A percentile compares a stretch with the other conserved stretches of the same genome.
phyloP scores from a whole-genome alignment of 2,888 invertebrate genomes.

The Leptinotarsa haldemani region DNA sequence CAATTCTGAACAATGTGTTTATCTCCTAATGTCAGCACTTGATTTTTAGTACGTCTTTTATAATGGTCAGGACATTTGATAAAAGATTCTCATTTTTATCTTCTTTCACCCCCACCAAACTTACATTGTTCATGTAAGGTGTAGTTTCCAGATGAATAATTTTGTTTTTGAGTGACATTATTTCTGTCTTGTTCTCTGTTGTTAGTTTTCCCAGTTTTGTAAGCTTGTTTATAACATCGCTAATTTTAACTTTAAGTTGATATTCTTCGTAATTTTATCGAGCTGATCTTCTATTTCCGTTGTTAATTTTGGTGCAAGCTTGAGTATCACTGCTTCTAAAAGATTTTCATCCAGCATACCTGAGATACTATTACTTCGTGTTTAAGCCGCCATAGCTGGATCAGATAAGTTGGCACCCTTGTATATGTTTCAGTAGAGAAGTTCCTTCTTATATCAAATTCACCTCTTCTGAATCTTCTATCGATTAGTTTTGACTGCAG shows the following conservation, averaged over 20 bases:
- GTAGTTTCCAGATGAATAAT: neutral
- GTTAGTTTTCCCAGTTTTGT: neutral
- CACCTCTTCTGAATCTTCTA: neutral
- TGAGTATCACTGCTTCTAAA: slow-evolving; percentile 1
- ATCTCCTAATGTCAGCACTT: no score
- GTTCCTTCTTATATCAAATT: neutral
- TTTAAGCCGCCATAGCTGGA: neutral
- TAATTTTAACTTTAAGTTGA: slow-evolving; percentile 10
- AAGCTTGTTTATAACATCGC: slow-evolving; percentile 5
- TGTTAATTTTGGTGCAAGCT: slow-evolving; percentile 4
- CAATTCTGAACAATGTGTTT: no score
- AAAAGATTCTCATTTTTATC: neutral
- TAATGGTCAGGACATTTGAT: neutral
- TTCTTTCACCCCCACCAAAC: slow-evolving; percentile 9
- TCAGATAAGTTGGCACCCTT: slow-evolving; percentile 9
- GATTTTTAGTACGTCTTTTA: neutral
- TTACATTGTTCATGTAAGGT: neutral
- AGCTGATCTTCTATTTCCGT: slow-evolving; percentile 5
- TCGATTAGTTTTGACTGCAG: no score
- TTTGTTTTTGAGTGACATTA: neutral
- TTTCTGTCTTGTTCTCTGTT: slow-evolving; percentile 4
- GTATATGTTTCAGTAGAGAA: slow-evolving; percentile 2
- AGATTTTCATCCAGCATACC: slow-evolving; percentile 2
- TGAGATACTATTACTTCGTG: neutral
- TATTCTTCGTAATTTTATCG: neutral